Evolutionary conservation across 2,888 invertebrate species (phyloP).

Genomic region (Caradrina clavipalpis): DNA sequence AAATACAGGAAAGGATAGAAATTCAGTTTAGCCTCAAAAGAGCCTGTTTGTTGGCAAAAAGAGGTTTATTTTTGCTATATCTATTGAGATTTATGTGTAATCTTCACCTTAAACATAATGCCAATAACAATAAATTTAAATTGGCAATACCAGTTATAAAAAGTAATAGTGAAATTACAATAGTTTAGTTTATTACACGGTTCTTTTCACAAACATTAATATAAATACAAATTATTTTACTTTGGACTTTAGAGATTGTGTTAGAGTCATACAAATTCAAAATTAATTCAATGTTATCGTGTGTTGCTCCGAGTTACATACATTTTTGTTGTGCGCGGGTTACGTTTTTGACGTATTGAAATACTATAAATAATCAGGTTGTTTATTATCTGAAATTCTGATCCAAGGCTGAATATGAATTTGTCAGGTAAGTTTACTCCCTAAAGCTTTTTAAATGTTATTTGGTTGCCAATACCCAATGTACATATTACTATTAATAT

Average conservation of each 20-base stretch:
- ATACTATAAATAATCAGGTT: neutral
- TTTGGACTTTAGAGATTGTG: neutral
- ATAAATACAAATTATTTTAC: neutral
- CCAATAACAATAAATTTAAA: neutral
- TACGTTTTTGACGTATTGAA: slow-evolving; percentile 12
- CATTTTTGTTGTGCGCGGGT: slow-evolving; percentile 9
- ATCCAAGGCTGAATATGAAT: slow-evolving; percentile 66
- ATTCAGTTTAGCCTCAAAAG: too few relatives aligned
- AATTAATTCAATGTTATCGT: neutral
- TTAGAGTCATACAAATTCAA: neutral
- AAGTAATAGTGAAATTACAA: neutral
- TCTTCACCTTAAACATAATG: too few relatives aligned
- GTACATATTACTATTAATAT: neutral
- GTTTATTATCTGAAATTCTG: neutral
- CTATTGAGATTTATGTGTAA: too few relatives aligned
- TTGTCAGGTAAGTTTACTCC: slow-evolving; percentile 68
- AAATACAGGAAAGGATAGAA: too few relatives aligned
- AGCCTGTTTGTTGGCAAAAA: too few relatives aligned
- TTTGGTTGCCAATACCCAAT: neutral
- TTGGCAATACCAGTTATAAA: neutral
- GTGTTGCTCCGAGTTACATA: neutral
- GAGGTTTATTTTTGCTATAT: too few relatives aligned
- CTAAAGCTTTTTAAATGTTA: too few relatives aligned
- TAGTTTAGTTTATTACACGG: neutral
- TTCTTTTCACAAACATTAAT: neutral